phyloP scores from a whole-genome alignment of 2,113 vertebrate genomes.

The Menidia beryllina region DNA sequence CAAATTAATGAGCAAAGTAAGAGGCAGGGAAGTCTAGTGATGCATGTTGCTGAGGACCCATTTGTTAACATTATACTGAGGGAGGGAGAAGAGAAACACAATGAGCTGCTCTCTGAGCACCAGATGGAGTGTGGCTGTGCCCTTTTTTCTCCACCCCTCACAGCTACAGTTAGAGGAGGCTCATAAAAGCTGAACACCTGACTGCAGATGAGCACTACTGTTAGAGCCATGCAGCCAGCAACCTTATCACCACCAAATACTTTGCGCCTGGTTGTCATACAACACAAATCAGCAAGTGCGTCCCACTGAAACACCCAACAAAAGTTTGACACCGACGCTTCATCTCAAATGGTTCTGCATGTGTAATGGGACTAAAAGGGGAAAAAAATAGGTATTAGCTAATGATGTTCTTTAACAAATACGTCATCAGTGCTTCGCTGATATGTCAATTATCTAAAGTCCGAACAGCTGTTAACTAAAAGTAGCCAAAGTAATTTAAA shows the following conservation, averaged over 20 bases:
- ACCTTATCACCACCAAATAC: conserved; percentile 12
- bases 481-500: conserved; percentile 57
- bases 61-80: conserved; percentile 27
- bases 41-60: conserved; percentile 46
- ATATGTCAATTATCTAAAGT: conserved; percentile 31
- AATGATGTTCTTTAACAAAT: conserved; percentile 26
- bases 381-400: conserved; percentile 29
- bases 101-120: conserved; percentile 32
- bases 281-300: conserved; percentile 37
- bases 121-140: conserved; percentile 32
- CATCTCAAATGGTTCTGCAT: conserved; percentile 43
- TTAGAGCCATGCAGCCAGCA: conserved; percentile 45
- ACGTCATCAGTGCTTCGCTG: conserved; percentile 22
- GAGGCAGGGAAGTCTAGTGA: conserved; percentile 66
- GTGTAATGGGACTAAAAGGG: conserved; percentile 41
- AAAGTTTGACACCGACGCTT: conserved; percentile 40
- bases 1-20: conserved; percentile 58
- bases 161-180: conserved; percentile 34
- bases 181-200: conserved; percentile 49
- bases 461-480: conserved; percentile 57
- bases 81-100: conserved; percentile 1
- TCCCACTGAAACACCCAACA: conserved; percentile 28
- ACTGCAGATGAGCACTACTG: conserved; percentile 51
- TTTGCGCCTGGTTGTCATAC: conserved; percentile 19
- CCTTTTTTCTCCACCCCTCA: conserved; percentile 7